phyloP scores from a whole-genome alignment of 92 coral and sea anemone species.

The Metridium senile region DNA sequence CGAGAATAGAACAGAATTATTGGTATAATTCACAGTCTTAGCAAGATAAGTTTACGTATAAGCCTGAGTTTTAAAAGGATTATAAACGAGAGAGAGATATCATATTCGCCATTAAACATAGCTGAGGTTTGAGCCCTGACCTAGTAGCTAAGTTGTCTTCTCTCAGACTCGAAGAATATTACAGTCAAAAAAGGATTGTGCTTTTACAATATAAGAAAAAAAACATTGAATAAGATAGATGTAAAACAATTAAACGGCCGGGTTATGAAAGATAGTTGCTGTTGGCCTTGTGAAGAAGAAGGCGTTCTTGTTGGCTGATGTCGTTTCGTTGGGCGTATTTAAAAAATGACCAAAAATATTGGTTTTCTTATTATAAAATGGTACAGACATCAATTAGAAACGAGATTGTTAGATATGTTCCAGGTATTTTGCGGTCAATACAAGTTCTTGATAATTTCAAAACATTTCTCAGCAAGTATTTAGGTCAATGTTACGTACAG shows the following conservation, averaged over 20 bases:
- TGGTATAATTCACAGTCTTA: not conserved
- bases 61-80: slow-evolving; percentile 29
- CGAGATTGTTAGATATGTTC: not conserved
- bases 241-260: no score
- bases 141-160: not conserved
- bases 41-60: slow-evolving; percentile 17
- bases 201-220: no score
- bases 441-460: not conserved
- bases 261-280: not conserved
- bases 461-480: not conserved
- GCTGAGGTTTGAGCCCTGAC: slow-evolving; percentile 11
- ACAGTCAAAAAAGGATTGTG: not conserved
- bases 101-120: slow-evolving; percentile 12
- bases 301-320: not conserved
- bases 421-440: not conserved
- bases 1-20: slow-evolving; percentile 4
- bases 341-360: not conserved
- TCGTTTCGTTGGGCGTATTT: not conserved
- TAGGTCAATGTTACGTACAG: not conserved
- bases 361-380: not conserved
- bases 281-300: not conserved
- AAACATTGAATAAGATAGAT: no score
- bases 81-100: slow-evolving; percentile 13
- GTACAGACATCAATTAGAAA: not conserved
- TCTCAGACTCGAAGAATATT: not conserved